Evolutionary conservation across 2,113 vertebrate genomes (phyloP).

Genomic region (Crotalus tigris): DNA sequence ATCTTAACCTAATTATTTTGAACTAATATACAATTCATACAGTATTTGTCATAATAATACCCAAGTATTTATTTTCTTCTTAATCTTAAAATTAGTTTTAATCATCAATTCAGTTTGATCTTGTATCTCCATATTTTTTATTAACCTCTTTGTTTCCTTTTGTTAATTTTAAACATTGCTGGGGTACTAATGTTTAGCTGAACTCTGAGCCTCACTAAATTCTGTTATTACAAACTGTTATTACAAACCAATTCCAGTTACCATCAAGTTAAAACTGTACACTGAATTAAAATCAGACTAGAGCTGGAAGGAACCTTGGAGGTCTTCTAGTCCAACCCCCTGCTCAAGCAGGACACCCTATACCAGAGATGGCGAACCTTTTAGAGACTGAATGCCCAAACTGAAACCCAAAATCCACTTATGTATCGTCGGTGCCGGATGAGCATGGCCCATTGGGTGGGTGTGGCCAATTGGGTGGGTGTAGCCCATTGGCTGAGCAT

Average conservation of each 20-base stretch:
- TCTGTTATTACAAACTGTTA: not conserved
- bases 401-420: no score
- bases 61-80: not conserved
- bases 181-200: not conserved
- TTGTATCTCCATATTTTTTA: not conserved
- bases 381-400: no score
- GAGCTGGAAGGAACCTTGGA: not conserved
- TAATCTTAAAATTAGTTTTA: not conserved
- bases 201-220: not conserved
- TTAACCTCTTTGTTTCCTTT: not conserved
- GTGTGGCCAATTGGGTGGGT: no score
- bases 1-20: not conserved
- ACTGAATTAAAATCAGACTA: not conserved
- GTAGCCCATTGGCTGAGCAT: no score
- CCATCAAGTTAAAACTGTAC: not conserved
- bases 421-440: no score
- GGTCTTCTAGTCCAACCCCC: not conserved
- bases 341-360: not conserved
- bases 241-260: not conserved
- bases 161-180: not conserved
- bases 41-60: not conserved
- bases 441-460: no score
- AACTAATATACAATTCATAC: not conserved
- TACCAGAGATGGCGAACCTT: not conserved
- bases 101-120: not conserved